Conservation (phyloP, 2,797 vertebrate genomes). For the Falco peregrinus region DNA sequence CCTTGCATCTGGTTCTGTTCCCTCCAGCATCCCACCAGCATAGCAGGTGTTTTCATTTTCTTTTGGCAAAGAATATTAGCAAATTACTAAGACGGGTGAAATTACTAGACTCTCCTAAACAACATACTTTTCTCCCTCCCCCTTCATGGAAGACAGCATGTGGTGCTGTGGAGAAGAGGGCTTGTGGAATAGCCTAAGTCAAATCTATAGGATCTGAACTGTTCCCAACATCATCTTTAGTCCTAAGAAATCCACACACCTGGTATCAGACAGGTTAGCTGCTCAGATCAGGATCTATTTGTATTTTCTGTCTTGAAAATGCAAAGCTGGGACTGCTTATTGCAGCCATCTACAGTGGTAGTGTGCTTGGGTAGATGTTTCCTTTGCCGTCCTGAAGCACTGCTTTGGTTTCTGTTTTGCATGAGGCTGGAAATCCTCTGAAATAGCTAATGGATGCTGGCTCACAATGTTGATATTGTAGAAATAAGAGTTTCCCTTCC, state of each 20-base stretch:
- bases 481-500: background rate
- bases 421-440: background rate
- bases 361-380: background rate
- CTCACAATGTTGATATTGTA: background rate
- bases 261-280: background rate
- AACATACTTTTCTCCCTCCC: background rate
- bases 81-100: background rate
- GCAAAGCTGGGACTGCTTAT: background rate
- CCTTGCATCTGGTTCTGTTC: background rate
- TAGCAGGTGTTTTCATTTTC: background rate
- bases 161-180: background rate
- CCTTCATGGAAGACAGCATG: background rate
- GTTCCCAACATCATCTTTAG: background rate
- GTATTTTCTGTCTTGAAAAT: background rate
- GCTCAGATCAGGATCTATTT: background rate
- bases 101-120: background rate
- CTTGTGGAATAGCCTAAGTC: background rate
- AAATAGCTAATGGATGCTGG: background rate
- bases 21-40: background rate
- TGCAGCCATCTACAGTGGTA: background rate
- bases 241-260: background rate
- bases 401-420: background rate
- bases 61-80: background rate
- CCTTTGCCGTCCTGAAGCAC: background rate
- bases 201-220: background rate